Conservation (phyloP, 2,888 invertebrate species). For the Allolobophora icterica region DNA sequence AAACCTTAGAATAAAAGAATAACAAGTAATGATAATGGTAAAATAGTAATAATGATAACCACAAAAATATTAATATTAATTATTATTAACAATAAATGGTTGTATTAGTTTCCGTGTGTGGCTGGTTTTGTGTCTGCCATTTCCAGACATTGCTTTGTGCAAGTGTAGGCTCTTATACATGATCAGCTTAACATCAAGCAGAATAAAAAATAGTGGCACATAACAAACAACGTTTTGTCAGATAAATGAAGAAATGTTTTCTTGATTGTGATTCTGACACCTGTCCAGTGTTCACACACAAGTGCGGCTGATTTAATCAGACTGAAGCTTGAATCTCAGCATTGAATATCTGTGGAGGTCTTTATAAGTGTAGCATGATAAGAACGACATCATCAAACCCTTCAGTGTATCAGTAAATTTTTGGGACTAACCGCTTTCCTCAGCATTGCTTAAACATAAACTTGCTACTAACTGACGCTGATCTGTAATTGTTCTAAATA, state of each 20-base stretch:
- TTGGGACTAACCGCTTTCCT: not conserved
- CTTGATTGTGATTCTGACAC: not conserved
- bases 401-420: not conserved
- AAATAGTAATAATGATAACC: no score
- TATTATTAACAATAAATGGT: not conserved
- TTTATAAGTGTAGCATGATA: not conserved
- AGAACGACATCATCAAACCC: not conserved
- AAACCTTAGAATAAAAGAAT: no score
- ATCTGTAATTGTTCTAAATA: not conserved
- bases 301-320: not conserved
- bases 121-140: not conserved
- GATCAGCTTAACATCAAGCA: not conserved
- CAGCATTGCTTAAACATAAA: not conserved
- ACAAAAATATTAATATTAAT: no score
- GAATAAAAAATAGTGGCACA: not conserved
- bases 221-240: not conserved
- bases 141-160: not conserved
- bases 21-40: no score
- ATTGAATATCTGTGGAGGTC: not conserved
- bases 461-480: not conserved
- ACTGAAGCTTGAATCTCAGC: not conserved
- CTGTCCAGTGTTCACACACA: not conserved
- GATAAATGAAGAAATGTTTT: not conserved
- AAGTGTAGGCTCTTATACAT: not conserved
- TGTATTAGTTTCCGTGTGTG: not conserved